Evolutionary conservation across 2,113 vertebrate genomes (phyloP).

Genomic region (Polypterus senegalus): DNA sequence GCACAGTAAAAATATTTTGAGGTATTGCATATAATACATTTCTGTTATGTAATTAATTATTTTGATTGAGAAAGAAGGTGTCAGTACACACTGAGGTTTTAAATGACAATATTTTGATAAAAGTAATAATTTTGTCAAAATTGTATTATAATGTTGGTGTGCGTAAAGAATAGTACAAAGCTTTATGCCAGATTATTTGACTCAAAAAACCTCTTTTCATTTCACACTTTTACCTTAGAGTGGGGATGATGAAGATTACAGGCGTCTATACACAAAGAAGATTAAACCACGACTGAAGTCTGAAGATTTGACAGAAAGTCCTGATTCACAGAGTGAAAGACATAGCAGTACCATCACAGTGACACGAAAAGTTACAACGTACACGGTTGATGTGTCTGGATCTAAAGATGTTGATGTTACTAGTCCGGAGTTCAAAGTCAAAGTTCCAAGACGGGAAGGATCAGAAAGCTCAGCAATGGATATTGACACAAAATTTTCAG

Average conservation of each 20-base stretch:
- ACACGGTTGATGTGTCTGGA: slow-evolving; percentile 77
- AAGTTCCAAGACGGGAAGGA: slow-evolving; percentile 42
- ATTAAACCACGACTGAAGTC: slow-evolving; percentile 83
- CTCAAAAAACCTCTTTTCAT: background rate
- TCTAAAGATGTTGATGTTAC: slow-evolving; percentile 50
- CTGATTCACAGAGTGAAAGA: slow-evolving; percentile 56
- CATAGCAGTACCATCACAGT: slow-evolving; percentile 88
- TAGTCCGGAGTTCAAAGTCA: slow-evolving; percentile 55
- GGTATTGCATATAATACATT: too few species aligned
- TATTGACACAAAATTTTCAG: slow-evolving; percentile 27
- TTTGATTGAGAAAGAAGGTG: too few species aligned
- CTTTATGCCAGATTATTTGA: too few species aligned
- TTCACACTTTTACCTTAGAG: slow-evolving; percentile 47
- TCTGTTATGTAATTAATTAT: too few species aligned
- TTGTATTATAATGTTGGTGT: too few species aligned
- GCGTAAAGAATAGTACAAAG: too few species aligned
- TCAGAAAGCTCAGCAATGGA: slow-evolving; percentile 32
- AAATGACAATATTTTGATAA: too few species aligned
- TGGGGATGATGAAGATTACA: slow-evolving; percentile 83
- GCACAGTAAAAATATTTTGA: too few species aligned
- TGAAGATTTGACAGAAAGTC: slow-evolving; percentile 58
- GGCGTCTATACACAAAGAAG: slow-evolving; percentile 80
- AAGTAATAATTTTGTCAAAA: too few species aligned
- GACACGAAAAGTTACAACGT: slow-evolving; percentile 79
- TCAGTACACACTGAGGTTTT: too few species aligned